Conservation (phyloP, 2,113 vertebrate species). For the Thermophis baileyi region DNA sequence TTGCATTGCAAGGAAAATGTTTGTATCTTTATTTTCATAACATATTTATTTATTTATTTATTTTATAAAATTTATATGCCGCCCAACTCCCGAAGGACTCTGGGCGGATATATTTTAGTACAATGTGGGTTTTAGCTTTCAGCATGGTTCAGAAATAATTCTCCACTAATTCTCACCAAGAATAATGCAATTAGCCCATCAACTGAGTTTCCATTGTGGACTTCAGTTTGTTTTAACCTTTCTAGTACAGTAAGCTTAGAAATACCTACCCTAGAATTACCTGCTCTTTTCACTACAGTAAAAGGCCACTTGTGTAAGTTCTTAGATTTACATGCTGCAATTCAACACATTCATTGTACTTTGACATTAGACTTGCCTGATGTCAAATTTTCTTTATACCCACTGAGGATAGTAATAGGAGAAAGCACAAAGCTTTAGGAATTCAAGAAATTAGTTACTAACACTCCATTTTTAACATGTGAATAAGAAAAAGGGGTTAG, state of each 20-base stretch:
- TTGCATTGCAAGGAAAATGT: slow-evolving; percentile 3
- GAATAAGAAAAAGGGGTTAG: slow-evolving; percentile 24
- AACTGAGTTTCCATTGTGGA: slow-evolving; percentile 1
- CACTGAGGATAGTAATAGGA: not conserved
- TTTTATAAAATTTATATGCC: no score
- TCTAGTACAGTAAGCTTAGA: slow-evolving; percentile 7
- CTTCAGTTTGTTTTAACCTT: slow-evolving; percentile 10
- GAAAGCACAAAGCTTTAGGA: slow-evolving; percentile 1
- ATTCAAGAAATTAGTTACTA: slow-evolving; percentile 33
- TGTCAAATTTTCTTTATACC: not conserved
- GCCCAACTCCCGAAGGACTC: no score
- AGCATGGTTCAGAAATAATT: slow-evolving; percentile 11
- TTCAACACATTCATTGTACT: not conserved
- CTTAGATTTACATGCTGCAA: slow-evolving; percentile 5
- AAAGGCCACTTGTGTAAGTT: slow-evolving; percentile 28
- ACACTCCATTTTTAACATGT: not conserved
- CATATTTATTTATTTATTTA: no score
- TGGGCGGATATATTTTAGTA: not conserved
- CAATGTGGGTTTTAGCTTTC: not conserved
- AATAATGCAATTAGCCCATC: not conserved
- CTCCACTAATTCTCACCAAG: slow-evolving; percentile 13
- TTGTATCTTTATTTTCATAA: not conserved
- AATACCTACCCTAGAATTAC: slow-evolving; percentile 14
- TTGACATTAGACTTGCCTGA: slow-evolving; percentile 26
- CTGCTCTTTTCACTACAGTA: slow-evolving; percentile 24